phyloP scores from a whole-genome alignment of 1,140 invertebrate species.

The Scylla paramamosain region DNA sequence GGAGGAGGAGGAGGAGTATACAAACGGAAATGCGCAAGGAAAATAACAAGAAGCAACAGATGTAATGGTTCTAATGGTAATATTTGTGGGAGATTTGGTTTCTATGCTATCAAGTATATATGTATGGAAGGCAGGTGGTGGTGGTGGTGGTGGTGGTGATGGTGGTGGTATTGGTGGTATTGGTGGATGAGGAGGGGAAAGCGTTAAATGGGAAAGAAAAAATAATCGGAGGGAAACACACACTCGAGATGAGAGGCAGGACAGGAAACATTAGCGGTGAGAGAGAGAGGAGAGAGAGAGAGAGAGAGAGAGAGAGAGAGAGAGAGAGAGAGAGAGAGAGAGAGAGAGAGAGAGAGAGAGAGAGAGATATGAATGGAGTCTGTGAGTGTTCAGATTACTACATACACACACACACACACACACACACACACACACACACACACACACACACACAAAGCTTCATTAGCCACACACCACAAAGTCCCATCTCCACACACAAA shows the following conservation, averaged over 20 bases:
- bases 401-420: background rate
- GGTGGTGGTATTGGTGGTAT: no score
- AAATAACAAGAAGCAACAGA: no score
- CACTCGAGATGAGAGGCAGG: background rate
- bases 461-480: background rate
- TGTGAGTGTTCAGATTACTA: no score
- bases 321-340: background rate
- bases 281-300: background rate
- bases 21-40: background rate
- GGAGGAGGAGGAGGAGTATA: background rate
- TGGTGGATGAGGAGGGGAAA: background rate
- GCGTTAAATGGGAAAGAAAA: background rate
- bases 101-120: no score
- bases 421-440: constrained; percentile 10
- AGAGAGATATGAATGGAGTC: no score
- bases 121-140: no score
- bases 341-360: no score
- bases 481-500: background rate
- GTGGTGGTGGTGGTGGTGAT: no score
- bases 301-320: constrained; percentile 9
- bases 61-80: no score
- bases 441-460: constrained; percentile 17
- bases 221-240: background rate
- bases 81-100: no score
- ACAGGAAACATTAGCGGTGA: background rate